Conservation (phyloP, 2,888 invertebrate species). For the Drosophila aldrichi region DNA sequence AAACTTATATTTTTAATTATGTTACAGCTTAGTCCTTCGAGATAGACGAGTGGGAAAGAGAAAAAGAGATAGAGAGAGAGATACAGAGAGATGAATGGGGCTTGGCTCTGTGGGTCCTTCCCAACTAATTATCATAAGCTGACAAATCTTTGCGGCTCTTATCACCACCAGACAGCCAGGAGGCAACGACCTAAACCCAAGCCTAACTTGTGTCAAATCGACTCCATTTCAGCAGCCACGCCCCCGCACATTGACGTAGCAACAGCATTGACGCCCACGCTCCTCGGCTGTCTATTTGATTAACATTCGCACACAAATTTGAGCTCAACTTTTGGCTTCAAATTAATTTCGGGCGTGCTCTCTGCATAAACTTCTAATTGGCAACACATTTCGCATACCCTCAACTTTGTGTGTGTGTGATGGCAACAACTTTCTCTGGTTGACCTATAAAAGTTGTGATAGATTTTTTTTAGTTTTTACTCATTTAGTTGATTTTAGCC, state of each 20-base stretch:
- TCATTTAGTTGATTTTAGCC: conserved; percentile 63
- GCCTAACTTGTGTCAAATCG: conserved; percentile 34
- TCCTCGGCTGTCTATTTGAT: conserved; percentile 58
- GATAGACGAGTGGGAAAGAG: too few species aligned
- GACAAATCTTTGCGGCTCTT: conserved; percentile 61
- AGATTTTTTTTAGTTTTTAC: conserved; percentile 73
- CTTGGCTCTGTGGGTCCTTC: neutral
- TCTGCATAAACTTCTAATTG: conserved; percentile 76
- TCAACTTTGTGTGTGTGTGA: conserved; percentile 23
- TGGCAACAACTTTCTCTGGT: conserved; percentile 33
- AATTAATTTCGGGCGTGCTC: conserved; percentile 66
- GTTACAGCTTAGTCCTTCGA: conserved; percentile 8
- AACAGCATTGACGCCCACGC: neutral
- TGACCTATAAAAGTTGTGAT: conserved; percentile 71
- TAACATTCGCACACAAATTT: conserved; percentile 74
- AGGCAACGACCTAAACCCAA: conserved; percentile 32
- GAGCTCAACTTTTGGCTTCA: conserved; percentile 57
- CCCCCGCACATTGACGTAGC: neutral
- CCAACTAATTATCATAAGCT: conserved; percentile 75
- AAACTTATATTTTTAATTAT: conserved; percentile 1
- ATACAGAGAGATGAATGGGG: neutral
- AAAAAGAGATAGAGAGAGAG: too few species aligned
- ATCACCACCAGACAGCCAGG: conserved; percentile 42
- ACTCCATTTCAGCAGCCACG: conserved; percentile 29
- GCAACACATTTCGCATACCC: conserved; percentile 66